Evolutionary conservation across 2,888 invertebrate genomes (phyloP).

Genomic region (Halictus quadricinctus): DNA sequence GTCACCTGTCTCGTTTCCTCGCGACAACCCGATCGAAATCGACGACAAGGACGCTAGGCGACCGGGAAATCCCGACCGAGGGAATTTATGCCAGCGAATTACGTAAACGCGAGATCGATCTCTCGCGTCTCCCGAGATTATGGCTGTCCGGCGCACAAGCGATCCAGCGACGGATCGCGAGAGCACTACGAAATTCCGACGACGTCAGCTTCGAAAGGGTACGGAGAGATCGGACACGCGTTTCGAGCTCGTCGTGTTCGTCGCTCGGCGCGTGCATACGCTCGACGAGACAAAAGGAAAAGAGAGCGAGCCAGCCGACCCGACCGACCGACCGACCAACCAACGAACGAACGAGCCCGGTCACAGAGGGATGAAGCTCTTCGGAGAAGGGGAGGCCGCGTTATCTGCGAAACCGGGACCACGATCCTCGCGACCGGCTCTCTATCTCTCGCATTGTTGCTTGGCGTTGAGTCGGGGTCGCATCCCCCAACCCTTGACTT

Average conservation of each 20-base stretch:
- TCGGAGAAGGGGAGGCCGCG: conserved; percentile 61
- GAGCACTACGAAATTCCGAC: background rate
- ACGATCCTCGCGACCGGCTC: conserved; percentile 64
- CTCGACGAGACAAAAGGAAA: conserved; percentile 1
- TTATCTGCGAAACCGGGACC: conserved; percentile 76
- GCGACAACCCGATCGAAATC: conserved; percentile 41
- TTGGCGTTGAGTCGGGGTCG: conserved; percentile 69
- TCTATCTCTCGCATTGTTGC: conserved; percentile 76
- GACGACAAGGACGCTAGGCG: background rate
- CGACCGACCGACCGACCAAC: background rate
- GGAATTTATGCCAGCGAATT: background rate
- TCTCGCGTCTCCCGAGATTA: background rate
- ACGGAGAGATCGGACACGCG: conserved; percentile 20
- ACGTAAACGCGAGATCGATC: background rate
- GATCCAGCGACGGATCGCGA: background rate
- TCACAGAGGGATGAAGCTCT: conserved; percentile 49
- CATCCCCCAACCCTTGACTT: conserved; percentile 74
- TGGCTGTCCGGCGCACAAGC: background rate
- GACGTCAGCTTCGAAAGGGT: background rate
- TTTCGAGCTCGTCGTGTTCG: background rate
- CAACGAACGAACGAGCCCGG: conserved; percentile 26
- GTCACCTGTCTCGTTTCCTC: background rate
- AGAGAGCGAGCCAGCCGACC: background rate
- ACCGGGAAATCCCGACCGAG: background rate
- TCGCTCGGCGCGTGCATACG: conserved; percentile 20